Evolutionary conservation across 2,113 vertebrate genomes (phyloP).

Genomic region (Sturnus vulgaris): DNA sequence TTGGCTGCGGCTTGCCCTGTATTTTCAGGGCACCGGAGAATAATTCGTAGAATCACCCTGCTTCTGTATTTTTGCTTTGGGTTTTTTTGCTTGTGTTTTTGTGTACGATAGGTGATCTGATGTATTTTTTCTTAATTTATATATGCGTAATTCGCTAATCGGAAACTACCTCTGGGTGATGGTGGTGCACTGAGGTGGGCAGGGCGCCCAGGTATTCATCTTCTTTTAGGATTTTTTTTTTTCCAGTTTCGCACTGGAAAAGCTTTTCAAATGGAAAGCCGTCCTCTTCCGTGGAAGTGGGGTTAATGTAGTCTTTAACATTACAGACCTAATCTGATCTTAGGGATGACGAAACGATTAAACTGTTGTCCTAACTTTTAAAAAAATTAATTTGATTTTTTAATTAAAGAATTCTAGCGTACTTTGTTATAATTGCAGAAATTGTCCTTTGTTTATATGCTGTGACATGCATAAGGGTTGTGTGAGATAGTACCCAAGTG

Average conservation of each 20-base stretch:
- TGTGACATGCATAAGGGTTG: neutral
- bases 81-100: neutral
- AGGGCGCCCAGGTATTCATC: rapidly evolving
- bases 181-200: neutral
- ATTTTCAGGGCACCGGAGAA: neutral
- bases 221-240: neutral
- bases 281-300: rapidly evolving
- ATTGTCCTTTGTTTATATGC: neutral
- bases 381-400: too few species aligned
- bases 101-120: neutral
- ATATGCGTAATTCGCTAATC: neutral
- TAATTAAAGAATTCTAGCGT: neutral
- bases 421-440: neutral
- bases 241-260: neutral
- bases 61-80: neutral
- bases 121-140: neutral
- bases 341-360: neutral
- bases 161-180: rapidly evolving
- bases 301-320: neutral
- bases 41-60: neutral
- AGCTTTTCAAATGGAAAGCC: neutral
- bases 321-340: neutral
- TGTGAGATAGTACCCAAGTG: neutral
- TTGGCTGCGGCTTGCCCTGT: too few species aligned
- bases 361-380: rapidly evolving